phyloP scores from a whole-genome alignment of 2,797 vertebrate genomes.

The Caiman crocodilus region DNA sequence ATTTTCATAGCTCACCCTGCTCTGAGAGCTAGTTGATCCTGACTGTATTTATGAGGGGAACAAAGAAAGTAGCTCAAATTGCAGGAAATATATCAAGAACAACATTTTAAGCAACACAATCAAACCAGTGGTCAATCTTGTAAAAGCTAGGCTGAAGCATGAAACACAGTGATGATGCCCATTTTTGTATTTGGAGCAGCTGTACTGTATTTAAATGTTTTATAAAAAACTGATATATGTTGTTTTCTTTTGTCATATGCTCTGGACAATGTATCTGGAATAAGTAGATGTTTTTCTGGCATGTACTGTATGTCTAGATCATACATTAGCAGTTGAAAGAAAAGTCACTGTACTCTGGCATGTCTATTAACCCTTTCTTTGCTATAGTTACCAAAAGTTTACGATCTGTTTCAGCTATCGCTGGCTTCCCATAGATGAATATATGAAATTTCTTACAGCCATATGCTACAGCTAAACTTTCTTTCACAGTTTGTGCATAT shows the following conservation, averaged over 20 bases:
- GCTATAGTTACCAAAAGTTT: too few species aligned
- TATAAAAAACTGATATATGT: too few species aligned
- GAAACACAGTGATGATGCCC: constrained; percentile 1
- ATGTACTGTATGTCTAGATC: too few species aligned
- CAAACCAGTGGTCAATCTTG: not conserved
- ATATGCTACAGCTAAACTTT: too few species aligned
- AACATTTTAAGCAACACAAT: not conserved
- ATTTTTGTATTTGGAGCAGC: constrained; percentile 34
- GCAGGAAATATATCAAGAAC: not conserved
- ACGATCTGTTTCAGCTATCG: too few species aligned
- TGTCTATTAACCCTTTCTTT: too few species aligned
- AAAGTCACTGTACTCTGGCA: too few species aligned
- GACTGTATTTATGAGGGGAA: not conserved
- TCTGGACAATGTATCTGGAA: rapidly evolving
- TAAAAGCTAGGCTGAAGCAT: constrained; percentile 10
- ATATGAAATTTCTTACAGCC: too few species aligned
- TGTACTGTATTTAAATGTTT: constrained; percentile 65
- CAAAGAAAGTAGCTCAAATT: not conserved
- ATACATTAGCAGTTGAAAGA: too few species aligned
- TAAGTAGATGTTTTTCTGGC: too few species aligned
- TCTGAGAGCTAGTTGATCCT: not conserved
- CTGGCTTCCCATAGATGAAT: too few species aligned
- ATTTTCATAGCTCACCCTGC: not conserved
- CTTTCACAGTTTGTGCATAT: too few species aligned
- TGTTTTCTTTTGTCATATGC: rapidly evolving